These are phyloP conservation scores for Drosophila ambigua DNA, from an alignment of 1,140 invertebrate species.

Conservation along the genomic window DNA sequence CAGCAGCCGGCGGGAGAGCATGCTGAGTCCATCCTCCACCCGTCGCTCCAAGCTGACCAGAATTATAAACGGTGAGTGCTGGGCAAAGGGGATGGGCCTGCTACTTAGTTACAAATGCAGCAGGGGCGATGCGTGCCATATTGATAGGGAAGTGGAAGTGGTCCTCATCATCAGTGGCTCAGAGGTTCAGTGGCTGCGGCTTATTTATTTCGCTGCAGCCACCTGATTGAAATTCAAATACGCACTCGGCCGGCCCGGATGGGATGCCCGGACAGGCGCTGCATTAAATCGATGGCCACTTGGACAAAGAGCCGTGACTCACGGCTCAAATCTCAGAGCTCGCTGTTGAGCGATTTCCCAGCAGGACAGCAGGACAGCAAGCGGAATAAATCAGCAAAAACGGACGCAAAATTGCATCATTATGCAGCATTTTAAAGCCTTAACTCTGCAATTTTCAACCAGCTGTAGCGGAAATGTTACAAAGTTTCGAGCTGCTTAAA, in stretches of 20 bases:
- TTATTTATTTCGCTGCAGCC: slow-evolving; percentile 68
- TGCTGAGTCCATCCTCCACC: slow-evolving; percentile 89
- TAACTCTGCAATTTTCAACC: slow-evolving; percentile 9
- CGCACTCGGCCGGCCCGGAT: slow-evolving; percentile 51
- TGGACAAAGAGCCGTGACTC: slow-evolving; percentile 12
- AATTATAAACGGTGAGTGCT: slow-evolving; percentile 88
- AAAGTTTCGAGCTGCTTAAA: neutral
- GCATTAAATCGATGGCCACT: slow-evolving; percentile 57
- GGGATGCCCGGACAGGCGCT: slow-evolving; percentile 36
- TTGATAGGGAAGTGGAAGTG: slow-evolving; percentile 35
- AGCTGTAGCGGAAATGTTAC: slow-evolving; percentile 22
- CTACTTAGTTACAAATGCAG: slow-evolving; percentile 36
- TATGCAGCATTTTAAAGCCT: slow-evolving; percentile 12
- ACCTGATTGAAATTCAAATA: slow-evolving; percentile 77
- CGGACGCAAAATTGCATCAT: slow-evolving; percentile 9
- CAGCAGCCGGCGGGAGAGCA: slow-evolving; percentile 84
- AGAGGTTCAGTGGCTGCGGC: neutral
- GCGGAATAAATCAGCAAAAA: slow-evolving; percentile 14
- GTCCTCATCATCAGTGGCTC: slow-evolving; percentile 38
- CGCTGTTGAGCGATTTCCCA: slow-evolving; percentile 6
- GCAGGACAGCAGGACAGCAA: slow-evolving; percentile 12
- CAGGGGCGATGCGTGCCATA: slow-evolving; percentile 55
- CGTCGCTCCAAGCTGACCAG: slow-evolving; percentile 89
- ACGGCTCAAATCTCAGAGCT: slow-evolving; percentile 13
- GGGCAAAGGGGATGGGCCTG: slow-evolving; percentile 18